A percentile compares a stretch with the other conserved stretches of the same genome.
Conservation (phyloP, 1,140 invertebrate species). For the Lepidotrigona ventralis region DNA sequence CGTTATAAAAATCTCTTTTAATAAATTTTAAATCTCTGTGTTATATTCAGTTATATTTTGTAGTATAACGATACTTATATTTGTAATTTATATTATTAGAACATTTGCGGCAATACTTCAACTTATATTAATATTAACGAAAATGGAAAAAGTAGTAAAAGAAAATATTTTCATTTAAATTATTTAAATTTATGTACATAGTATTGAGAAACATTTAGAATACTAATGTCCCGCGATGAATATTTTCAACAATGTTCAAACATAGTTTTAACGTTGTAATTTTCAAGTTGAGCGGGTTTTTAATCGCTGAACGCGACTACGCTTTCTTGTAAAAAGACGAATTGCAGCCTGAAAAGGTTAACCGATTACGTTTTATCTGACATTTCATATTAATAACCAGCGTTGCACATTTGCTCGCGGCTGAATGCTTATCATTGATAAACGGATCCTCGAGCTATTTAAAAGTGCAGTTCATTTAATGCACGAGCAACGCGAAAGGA, state of each 20-base stretch:
- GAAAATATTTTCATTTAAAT: background rate
- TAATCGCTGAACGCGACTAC: background rate
- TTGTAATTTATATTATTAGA: background rate
- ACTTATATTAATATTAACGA: too few species aligned
- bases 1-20: too few species aligned
- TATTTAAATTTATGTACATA: background rate
- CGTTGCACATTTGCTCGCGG: slow-evolving; percentile 9
- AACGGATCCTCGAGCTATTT: slow-evolving; percentile 4
- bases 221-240: background rate
- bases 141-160: background rate
- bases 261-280: too few species aligned
- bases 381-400: slow-evolving; percentile 39
- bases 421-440: slow-evolving; percentile 32
- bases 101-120: background rate
- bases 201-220: background rate
- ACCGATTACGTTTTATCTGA: slow-evolving; percentile 36
- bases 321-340: background rate
- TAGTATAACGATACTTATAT: background rate
- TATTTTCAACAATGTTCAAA: background rate
- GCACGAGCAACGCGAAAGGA: background rate
- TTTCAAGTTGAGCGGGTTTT: background rate
- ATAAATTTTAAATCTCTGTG: too few species aligned
- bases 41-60: background rate
- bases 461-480: slow-evolving; percentile 19
- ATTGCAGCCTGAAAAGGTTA: slow-evolving; percentile 31